Conservation (phyloP, 2,888 invertebrate species). For the Aethes cnicana region DNA sequence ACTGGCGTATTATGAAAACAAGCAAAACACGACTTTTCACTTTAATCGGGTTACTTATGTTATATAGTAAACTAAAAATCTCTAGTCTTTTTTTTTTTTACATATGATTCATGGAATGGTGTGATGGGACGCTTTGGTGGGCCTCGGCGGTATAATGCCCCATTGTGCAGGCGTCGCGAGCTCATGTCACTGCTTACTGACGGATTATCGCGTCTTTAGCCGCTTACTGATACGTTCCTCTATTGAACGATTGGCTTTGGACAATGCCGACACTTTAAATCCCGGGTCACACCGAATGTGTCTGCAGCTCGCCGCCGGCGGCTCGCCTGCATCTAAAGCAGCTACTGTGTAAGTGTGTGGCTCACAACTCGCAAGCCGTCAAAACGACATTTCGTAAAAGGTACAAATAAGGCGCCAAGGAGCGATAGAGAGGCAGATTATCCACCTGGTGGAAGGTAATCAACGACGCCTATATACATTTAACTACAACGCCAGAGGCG, state of each 20-base stretch:
- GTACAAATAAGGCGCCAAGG: too few relatives aligned
- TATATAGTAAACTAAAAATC: too few relatives aligned
- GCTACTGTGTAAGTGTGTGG: not conserved
- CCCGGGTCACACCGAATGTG: too few relatives aligned
- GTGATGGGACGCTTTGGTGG: conserved; percentile 1
- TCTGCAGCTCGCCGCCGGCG: not conserved
- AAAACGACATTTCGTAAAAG: too few relatives aligned
- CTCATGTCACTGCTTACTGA: conserved; percentile 58
- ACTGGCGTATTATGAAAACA: conserved; percentile 7
- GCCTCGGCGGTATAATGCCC: conserved; percentile 40
- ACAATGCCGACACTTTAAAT: conserved; percentile 40
- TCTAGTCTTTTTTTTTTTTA: too few relatives aligned
- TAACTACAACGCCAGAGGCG: too few relatives aligned
- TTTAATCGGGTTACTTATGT: too few relatives aligned
- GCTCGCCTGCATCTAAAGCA: too few relatives aligned
- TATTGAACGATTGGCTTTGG: conserved; percentile 49
- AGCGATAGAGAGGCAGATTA: too few relatives aligned
- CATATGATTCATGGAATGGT: not conserved
- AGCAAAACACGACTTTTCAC: not conserved
- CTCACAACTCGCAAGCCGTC: too few relatives aligned
- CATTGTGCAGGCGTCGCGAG: conserved; percentile 54
- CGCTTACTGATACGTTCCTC: conserved; percentile 57
- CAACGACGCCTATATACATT: too few relatives aligned
- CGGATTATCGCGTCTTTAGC: conserved; percentile 69
- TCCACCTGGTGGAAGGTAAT: too few relatives aligned